Evolutionary conservation across 2,113 vertebrate genomes (phyloP), one percentile per base, ranked within the genome.

Genomic region (Pelvicachromis taeniatus): DNA sequence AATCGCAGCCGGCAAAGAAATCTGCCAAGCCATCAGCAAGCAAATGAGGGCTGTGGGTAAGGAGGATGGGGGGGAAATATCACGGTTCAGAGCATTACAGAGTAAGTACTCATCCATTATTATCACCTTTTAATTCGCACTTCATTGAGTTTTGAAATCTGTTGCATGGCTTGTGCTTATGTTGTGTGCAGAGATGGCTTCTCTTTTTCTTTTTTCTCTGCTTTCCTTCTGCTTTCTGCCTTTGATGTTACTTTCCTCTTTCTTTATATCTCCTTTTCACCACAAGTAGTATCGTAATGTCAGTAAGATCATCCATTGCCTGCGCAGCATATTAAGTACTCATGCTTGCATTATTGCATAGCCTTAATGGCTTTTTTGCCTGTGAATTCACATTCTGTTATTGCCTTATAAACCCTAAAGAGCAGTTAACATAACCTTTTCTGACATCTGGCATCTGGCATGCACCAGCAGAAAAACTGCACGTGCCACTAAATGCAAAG

Each of bases 21-120:
- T 99, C 88, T 99, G 99, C 93, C 98, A 99, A 95, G 99, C 99
- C 88, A 99, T 99, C 94, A 96, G 96, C 90, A 99, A 99, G 92
- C 99, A 99, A 90, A 99, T 99, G 98, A 99, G 98, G 96, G 97
- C 98, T 93, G 98, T 99, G 93, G 99, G 99, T 99, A 96, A 99
- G 98, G 93, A 94, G 93, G 93, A 95, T 92, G 94, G 95, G 95
- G 96, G 95, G 95, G 95, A 95, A 95, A 93, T 96, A 68, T 95
- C 96, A 94, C 93, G 95, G 92, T 96, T 96, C 96, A 96, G 94
- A 96, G 95, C 94, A 91, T 89, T 96, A 79, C 95, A 96, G 95
- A 96, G 95, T 95, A 96, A 96, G 96, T 96, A 96, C 91, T 93
- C 89, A 93, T 94, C 93, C 86, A 89, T 93, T 90, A 87, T 93